Evolutionary conservation across 2,888 invertebrate species (phyloP).

Genomic region (Ennomos quercinarius): DNA sequence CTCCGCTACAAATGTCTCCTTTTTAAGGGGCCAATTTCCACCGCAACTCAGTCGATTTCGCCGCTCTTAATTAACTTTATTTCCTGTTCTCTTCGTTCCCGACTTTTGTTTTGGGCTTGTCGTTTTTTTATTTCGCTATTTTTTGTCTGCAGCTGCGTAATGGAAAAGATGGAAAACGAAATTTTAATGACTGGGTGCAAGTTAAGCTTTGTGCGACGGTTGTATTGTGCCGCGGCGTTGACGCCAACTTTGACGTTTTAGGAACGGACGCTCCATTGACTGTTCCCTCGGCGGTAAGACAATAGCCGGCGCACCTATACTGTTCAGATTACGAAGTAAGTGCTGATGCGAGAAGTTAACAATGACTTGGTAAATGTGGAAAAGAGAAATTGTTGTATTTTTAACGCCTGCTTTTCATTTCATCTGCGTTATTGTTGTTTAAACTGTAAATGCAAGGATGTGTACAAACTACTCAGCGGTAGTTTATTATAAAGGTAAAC

Average conservation of each 20-base stretch:
- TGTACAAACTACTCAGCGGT: too few species aligned
- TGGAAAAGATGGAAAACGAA: constrained; percentile 84
- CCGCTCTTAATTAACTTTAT: constrained; percentile 86
- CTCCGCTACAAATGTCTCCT: constrained; percentile 84
- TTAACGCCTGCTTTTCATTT: not conserved
- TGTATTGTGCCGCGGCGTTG: constrained; percentile 70
- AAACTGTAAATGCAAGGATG: too few species aligned
- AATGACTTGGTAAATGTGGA: constrained; percentile 3
- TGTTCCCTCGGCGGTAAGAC: constrained; percentile 58
- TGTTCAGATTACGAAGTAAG: constrained; percentile 33
- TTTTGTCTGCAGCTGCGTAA: constrained; percentile 83
- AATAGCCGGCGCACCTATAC: constrained; percentile 51
- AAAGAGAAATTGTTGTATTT: not conserved
- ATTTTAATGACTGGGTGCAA: constrained; percentile 83
- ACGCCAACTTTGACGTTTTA: constrained; percentile 72
- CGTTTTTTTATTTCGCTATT: constrained; percentile 77
- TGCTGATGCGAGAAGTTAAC: constrained; percentile 30
- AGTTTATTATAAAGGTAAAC: too few species aligned
- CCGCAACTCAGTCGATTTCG: constrained; percentile 85
- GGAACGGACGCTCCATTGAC: constrained; percentile 65
- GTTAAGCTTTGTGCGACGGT: constrained; percentile 77
- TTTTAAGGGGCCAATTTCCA: constrained; percentile 85
- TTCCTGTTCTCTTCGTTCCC: constrained; percentile 82
- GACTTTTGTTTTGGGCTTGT: constrained; percentile 82
- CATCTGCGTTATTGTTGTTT: too few species aligned